Percentiles rank a stretch among this genome's conserved stretches.
These are phyloP conservation scores for Ctenodactylus gundi DNA, from an alignment of 2,113 vertebrate genomes.

Conservation along the genomic window DNA sequence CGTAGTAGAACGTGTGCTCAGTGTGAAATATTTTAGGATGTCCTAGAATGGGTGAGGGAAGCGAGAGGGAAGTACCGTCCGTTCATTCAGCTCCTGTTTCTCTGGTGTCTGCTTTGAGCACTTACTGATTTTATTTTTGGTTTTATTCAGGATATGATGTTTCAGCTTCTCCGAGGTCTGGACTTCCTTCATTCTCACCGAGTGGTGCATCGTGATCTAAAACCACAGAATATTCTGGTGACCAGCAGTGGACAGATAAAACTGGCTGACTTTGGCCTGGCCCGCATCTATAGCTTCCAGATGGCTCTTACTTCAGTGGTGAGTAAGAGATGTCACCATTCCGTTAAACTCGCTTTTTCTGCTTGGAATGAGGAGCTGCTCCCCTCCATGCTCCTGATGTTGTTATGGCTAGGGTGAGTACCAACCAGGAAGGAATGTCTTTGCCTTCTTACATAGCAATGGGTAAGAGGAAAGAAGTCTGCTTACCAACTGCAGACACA, in stretches of 20 bases:
- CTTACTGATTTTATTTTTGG: constrained; percentile 20
- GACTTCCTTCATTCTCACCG: constrained; percentile 99
- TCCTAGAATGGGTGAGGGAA: not conserved
- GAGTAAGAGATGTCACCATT: constrained; percentile 81
- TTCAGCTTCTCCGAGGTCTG: constrained; percentile 96
- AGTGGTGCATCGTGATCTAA: constrained; percentile 97
- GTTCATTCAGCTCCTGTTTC: not conserved
- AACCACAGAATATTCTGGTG: constrained; percentile 98
- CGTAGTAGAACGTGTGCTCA: not conserved
- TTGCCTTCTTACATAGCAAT: not conserved
- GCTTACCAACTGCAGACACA: not conserved
- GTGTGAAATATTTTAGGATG: not conserved
- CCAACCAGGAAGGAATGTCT: not conserved
- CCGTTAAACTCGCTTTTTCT: not conserved
- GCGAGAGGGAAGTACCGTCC: not conserved
- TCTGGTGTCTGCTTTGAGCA: not conserved
- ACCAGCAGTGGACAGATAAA: constrained; percentile 98
- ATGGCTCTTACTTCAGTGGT: constrained; percentile 99
- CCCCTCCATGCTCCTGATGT: not conserved
- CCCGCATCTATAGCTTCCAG: constrained; percentile 99
- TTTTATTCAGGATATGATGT: constrained; percentile 95
- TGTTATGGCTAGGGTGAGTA: not conserved
- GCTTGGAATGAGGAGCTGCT: not conserved
- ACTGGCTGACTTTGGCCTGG: constrained; percentile 96
- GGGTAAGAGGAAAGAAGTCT: not conserved